phyloP scores from a whole-genome alignment of 2,113 vertebrate genomes.

The Rhipidura dahli region DNA sequence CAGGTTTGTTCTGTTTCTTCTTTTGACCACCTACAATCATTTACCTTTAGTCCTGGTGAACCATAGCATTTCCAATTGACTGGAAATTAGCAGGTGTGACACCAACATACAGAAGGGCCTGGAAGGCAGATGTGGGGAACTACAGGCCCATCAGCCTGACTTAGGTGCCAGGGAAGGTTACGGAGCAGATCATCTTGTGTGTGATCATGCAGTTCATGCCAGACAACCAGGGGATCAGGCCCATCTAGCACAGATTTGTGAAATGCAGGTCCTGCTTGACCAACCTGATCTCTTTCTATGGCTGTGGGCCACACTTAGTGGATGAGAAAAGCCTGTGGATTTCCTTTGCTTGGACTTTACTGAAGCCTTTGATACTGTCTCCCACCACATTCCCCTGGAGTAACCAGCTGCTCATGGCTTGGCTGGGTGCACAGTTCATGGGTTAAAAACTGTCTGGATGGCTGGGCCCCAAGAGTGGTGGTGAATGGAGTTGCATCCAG shows the following conservation, averaged over 20 bases:
- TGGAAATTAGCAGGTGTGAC: not conserved
- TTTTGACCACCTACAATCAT: not conserved
- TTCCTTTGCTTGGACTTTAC: not conserved
- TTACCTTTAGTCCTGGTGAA: not conserved
- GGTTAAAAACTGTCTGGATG: not conserved
- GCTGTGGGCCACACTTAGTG: too few species aligned
- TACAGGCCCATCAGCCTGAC: not conserved
- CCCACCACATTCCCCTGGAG: not conserved
- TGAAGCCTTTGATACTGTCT: not conserved
- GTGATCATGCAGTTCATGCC: rapidly evolving
- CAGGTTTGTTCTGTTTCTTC: not conserved
- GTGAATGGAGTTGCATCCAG: not conserved
- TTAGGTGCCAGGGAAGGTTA: not conserved
- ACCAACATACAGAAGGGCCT: not conserved
- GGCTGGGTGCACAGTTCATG: rapidly evolving
- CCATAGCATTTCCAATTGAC: rapidly evolving
- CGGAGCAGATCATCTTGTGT: not conserved
- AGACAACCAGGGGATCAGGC: not conserved
- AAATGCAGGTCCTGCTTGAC: not conserved
- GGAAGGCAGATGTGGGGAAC: not conserved
- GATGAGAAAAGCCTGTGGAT: not conserved
- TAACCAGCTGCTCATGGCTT: rapidly evolving
- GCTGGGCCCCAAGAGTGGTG: rapidly evolving
- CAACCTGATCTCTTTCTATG: not conserved
- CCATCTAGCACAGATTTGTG: rapidly evolving